Base-by-base conservation (phyloP, 2,797 vertebrate species). In the Sardinella longiceps region DNA sequence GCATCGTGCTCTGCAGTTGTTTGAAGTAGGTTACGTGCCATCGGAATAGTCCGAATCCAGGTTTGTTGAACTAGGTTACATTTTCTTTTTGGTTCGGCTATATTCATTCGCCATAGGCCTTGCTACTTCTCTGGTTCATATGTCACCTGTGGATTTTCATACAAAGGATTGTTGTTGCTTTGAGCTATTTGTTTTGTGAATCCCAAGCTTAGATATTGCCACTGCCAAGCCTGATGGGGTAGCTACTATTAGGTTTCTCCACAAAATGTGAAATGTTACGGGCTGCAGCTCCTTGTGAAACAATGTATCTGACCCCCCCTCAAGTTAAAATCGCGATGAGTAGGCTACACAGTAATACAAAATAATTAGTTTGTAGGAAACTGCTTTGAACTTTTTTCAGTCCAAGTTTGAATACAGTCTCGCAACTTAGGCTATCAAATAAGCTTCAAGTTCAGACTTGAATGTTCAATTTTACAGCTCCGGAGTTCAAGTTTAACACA, bases 1-100 rank as follows among this genome's bases (percentile, higher is more conserved):
- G 70, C 70, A 77, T 77, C 70, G 70, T 77, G 70, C 70, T 39
- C 70, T 43, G 70, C 70, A 77, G 70, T 77, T 77, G 70, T 77
- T 77, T 77, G 70, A 77, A 77, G 70, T 77, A 77, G 70, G 70
- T 77, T 77, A 77, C 70, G 37, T 77, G 70, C 33, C 70, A 15
- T 77, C 33, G 70, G 70, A 77, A 77, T 77, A 77, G 28, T 70
- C 63, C n/a, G 37, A 77, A 43, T 43, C 18, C 37, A 43, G 70
- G 70, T 77, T 43, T 39, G 70, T 28, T 77, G 70, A 37, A 43
- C 33, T 77, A n/a, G n/a, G n/a, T n/a, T n/a, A n/a, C n/a, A n/a
- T n/a, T n/a, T n/a, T n/a, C n/a, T n/a, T n/a, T n/a, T n/a, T n/a
- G n/a, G n/a, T n/a, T n/a, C n/a, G n/a, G n/a, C n/a, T n/a, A n/a